These are phyloP conservation scores for Nannobrachium achirus DNA, from an alignment of 2,113 vertebrate genomes.

Conservation along the genomic window DNA sequence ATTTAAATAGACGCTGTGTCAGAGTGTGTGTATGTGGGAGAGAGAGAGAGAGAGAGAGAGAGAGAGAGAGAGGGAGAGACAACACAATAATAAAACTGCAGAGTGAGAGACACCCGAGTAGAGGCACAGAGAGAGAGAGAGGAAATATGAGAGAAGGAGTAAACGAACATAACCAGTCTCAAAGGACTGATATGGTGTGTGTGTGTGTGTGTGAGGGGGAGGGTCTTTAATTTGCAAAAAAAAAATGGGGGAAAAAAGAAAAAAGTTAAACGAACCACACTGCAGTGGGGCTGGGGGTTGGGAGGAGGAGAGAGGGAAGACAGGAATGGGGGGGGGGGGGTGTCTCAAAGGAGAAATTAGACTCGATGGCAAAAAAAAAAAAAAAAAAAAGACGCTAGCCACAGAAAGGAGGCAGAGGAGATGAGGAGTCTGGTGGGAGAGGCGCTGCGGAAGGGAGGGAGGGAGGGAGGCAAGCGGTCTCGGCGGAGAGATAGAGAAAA, in stretches of 20 bases:
- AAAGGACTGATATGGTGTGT: slow-evolving; percentile 22
- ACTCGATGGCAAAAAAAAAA: neutral
- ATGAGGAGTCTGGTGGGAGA: neutral
- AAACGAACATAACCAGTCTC: neutral
- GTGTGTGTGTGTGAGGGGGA: neutral
- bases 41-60: neutral
- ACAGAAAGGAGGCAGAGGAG: slow-evolving; percentile 2
- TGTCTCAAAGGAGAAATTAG: neutral
- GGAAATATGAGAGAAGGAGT: neutral
- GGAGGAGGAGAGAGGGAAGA: slow-evolving; percentile 17
- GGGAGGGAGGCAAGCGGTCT: slow-evolving; percentile 24
- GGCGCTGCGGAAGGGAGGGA: slow-evolving; percentile 17
- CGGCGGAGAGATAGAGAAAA: slow-evolving; percentile 41
- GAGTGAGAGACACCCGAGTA: neutral
- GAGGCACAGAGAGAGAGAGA: neutral
- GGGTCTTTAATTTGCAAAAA: slow-evolving; percentile 39
- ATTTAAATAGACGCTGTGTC: too few species aligned
- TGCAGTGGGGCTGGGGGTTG: too few species aligned
- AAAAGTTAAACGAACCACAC: too few species aligned
- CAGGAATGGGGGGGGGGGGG: neutral
- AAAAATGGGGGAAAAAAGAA: slow-evolving; percentile 17
- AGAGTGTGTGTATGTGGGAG: neutral
- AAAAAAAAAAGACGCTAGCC: neutral
- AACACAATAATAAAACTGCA: too few species aligned
- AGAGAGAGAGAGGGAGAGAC: neutral